Evolutionary conservation across 2,797 vertebrate genomes (phyloP), one percentile per base, ranked within the genome.

Genomic region (Lacerta agilis): DNA sequence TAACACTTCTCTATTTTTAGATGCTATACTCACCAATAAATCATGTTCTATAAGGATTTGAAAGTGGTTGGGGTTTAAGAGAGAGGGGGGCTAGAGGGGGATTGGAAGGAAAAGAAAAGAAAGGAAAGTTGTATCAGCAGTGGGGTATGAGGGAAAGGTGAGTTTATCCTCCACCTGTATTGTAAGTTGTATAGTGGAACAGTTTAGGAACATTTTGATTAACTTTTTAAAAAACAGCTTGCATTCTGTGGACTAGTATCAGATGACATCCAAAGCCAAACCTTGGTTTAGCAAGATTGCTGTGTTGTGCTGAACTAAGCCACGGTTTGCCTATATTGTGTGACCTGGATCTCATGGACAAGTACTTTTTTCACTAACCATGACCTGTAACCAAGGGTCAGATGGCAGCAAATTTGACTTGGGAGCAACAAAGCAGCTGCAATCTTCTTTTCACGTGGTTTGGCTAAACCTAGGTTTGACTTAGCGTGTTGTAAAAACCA

Each of bases 1-100:
- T 45, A 82, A 76, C 77, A 83, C 64, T 3, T 25, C 27, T 85
- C 78, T 64, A 1, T 8, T 91, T 83, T 88, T 73, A 49, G 41
- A 75, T 87, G 8, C 25, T 80, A 77, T 88, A 4, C 23, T 80
- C 72, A 61, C 5, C 33, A 38, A 43, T 72, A 82, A 33, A 45
- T 9, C 10, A 61, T 79, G 25, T 33, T 82, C 27, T 67, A 33
- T 67, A 38, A 87, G 41, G 77, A 76, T 41, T 25, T 61, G 7
- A 27, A 38, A 20, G 36, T 64, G 45, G 66, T 33, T 86, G 5
- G 43, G 8, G 3, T 25, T 67, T 79, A 38, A 45, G 33, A 23
- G 6, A 8, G 38, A 86, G 72, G 11, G 69, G 49, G 49, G 13
- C 3, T 55, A 49, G 13, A 55, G 49, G 49, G 49, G 49, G 3